Conservation (phyloP, 2,797 vertebrate species). For the Tauraco hartlaubi region DNA sequence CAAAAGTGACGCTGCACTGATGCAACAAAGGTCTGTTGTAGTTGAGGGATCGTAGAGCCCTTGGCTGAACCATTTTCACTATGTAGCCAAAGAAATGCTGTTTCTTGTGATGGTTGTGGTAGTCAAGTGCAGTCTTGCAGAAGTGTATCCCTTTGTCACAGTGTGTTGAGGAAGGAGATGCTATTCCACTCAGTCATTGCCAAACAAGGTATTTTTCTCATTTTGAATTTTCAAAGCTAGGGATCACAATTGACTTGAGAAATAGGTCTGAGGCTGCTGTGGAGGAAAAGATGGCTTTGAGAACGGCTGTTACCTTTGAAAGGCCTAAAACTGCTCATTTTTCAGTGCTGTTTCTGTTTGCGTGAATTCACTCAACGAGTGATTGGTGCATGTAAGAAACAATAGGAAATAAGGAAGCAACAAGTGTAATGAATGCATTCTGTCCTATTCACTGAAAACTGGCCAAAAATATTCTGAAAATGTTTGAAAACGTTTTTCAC, state of each 20-base stretch:
- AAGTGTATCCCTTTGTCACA: not conserved
- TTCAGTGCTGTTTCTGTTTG: not conserved
- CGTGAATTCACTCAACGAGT: not conserved
- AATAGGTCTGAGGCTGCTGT: not conserved
- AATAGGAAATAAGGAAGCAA: not conserved
- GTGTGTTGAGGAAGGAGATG: not conserved
- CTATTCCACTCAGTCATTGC: not conserved
- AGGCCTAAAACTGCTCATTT: not conserved
- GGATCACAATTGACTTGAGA: not conserved
- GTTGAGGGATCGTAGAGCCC: not conserved
- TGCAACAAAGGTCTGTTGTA: not conserved
- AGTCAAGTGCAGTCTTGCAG: not conserved
- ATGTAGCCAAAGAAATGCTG: not conserved
- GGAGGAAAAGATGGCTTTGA: not conserved
- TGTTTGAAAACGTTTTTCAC: not conserved
- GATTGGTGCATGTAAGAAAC: not conserved
- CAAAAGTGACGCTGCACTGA: not conserved
- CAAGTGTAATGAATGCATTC: not conserved
- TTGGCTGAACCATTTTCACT: not conserved
- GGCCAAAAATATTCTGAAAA: not conserved
- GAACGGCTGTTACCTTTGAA: not conserved
- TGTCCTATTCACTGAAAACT: not conserved
- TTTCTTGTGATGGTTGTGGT: not conserved
- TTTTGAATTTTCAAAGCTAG: not conserved
- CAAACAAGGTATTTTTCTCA: not conserved